Base-by-base conservation (phyloP, 23 tunicate species). In the Halocynthia roretzi region DNA sequence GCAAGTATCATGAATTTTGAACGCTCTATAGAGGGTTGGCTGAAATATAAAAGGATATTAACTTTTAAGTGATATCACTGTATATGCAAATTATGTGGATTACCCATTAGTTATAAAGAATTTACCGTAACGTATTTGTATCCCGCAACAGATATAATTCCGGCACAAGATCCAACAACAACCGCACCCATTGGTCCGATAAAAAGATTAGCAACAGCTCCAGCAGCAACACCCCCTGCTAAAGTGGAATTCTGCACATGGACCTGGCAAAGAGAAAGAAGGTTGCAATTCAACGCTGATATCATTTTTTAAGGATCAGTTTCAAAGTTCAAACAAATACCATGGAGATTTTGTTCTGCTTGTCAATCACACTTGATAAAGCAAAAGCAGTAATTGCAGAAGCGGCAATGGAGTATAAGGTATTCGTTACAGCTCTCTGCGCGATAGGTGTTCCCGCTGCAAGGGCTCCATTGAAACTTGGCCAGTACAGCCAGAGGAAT, bases 401-500 rank as follows among this genome's bases (percentile, higher is more conserved):
- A 52, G 40, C 78, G 14, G 56, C 78, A 31, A 74, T 74, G n/a
- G 78, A 74, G 56, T 74, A 74, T 1, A 74, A 40, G 19, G 78
- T 74, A 17, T 74, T 74, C 6, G 78, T 55, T 14, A 74, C 56
- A 6, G 64, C 54, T 53, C 78, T 52, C 66, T 74, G 78, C 23
- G 78, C 78, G 15, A 74, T 53, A 8, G 78, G 63, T 54, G 20
- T 40, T 9, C 64, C 93, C 8, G 66, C 67, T 2, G 93, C 96
- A 6, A 96, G 93, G 6, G 83, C 93, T 5, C 95, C 96, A 74
- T 96, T 96, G 77, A 96, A 96, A 65, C 93, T 85, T 7, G 99
- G 96, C 99, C 99, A 96, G 77, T 80, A 96, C 8, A 96, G 84
- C 99, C 99, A 96, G 71, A 96, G 75, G 63, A 96, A 96, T 0